Evolutionary conservation across 2,797 vertebrate genomes (phyloP).

Genomic region (Poeciliopsis presidionis): DNA sequence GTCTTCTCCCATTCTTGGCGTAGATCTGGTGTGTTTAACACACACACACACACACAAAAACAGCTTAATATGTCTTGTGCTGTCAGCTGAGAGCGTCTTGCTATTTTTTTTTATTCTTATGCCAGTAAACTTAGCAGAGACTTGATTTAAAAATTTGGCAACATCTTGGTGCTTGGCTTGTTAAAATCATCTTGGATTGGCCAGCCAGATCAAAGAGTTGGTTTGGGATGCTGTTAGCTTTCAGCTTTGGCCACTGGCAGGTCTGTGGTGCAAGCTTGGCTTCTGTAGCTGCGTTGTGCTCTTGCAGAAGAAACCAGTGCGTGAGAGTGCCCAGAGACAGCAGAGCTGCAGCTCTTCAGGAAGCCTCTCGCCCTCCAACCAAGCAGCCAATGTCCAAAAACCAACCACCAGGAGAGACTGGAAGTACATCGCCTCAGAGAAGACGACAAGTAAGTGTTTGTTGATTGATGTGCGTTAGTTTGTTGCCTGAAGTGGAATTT

Average conservation of each 20-base stretch:
- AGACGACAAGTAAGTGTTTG: conserved; percentile 90
- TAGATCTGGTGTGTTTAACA: conserved; percentile 37
- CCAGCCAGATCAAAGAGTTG: conserved; percentile 23
- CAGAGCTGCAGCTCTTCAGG: conserved; percentile 93
- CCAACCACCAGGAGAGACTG: conserved; percentile 92
- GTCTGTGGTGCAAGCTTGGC: conserved; percentile 81
- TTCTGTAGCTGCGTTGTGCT: conserved; percentile 96
- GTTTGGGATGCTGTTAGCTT: conserved; percentile 27
- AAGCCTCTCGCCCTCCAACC: conserved; percentile 91
- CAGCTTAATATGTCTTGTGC: conserved; percentile 12
- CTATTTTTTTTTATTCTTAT: background rate
- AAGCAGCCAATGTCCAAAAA: conserved; percentile 88
- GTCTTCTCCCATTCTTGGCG: conserved; percentile 33
- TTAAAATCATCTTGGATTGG: conserved; percentile 8
- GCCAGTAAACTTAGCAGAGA: background rate
- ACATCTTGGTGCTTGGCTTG: conserved; percentile 1
- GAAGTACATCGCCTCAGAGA: conserved; percentile 99
- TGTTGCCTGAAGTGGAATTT: background rate
- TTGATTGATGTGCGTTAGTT: background rate
- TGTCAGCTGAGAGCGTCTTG: conserved; percentile 11
- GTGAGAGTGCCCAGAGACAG: conserved; percentile 96
- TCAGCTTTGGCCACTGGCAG: conserved; percentile 44
- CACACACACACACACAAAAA: background rate
- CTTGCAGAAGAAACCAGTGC: conserved; percentile 97
- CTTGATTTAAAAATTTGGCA: conserved; percentile 27